Evolutionary conservation across 2,888 invertebrate genomes (phyloP).

Genomic region (Standfussiana lucernea): DNA sequence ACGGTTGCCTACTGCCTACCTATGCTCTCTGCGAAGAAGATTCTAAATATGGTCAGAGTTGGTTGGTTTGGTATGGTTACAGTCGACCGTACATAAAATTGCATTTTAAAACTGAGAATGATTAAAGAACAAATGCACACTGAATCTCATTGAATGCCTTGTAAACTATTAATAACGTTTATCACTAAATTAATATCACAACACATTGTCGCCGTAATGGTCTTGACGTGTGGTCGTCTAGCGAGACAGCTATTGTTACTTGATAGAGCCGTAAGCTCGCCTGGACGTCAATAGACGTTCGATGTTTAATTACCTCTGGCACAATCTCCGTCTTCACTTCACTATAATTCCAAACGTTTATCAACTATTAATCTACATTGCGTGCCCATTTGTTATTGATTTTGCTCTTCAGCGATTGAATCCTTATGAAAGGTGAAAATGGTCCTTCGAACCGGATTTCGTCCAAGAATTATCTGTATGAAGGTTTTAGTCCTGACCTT

Average conservation of each 20-base stretch:
- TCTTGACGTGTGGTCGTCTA: conserved; percentile 13
- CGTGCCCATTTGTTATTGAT: not conserved
- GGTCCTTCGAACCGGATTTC: not conserved
- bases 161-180: not conserved
- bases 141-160: not conserved
- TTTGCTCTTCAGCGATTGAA: not conserved
- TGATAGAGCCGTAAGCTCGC: conserved; percentile 58
- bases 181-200: conserved; percentile 11
- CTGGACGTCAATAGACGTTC: conserved; percentile 50
- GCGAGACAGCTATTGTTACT: conserved; percentile 55
- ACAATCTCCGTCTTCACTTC: not conserved
- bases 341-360: not conserved
- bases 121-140: not conserved
- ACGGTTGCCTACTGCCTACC: not conserved
- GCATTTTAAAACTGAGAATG: not conserved
- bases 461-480: not conserved
- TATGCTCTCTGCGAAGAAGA: not conserved
- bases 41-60: not conserved
- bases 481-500: conserved; percentile 16
- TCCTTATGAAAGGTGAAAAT: not conserved
- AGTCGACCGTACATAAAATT: not conserved
- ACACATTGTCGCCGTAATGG: conserved; percentile 4
- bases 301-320: conserved; percentile 53
- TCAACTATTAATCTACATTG: conserved; percentile 8
- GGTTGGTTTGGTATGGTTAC: too few relatives aligned